phyloP scores from a whole-genome alignment of 2,797 vertebrate genomes.

The Brachymystax lenok region DNA sequence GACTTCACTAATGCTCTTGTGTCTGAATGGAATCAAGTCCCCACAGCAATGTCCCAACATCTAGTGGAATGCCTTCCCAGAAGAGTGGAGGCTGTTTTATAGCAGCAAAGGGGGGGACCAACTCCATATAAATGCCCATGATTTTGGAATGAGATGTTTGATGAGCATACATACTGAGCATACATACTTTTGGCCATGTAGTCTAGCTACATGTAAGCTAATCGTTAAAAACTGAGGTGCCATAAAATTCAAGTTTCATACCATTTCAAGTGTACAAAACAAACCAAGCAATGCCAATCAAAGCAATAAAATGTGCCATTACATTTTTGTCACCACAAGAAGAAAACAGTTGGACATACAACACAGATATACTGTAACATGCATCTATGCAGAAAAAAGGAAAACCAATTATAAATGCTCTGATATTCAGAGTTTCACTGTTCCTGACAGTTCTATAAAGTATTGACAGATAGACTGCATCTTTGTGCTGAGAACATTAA shows the following conservation, averaged over 20 bases:
- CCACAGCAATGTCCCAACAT: too few species aligned
- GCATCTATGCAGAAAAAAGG: background rate
- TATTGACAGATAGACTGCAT: background rate
- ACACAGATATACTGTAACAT: background rate
- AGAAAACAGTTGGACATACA: background rate
- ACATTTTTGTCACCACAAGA: background rate
- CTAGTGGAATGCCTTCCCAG: too few species aligned
- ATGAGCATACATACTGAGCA: too few species aligned
- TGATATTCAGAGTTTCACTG: background rate
- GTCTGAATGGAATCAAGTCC: too few species aligned
- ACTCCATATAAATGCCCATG: too few species aligned
- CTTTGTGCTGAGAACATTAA: background rate
- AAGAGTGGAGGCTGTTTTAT: too few species aligned
- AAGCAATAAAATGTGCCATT: background rate
- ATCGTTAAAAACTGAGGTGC: too few species aligned
- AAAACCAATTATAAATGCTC: background rate
- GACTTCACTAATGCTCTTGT: too few species aligned
- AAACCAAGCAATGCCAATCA: background rate
- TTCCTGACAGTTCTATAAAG: background rate
- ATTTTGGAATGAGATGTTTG: too few species aligned
- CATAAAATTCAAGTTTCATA: background rate
- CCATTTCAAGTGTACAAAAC: background rate
- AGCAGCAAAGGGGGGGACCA: too few species aligned
- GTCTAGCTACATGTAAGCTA: constrained; percentile 18
- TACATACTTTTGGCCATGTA: too few species aligned